Evolutionary conservation across 1,140 invertebrate species (phyloP).

Genomic region (Cephus cinctus): DNA sequence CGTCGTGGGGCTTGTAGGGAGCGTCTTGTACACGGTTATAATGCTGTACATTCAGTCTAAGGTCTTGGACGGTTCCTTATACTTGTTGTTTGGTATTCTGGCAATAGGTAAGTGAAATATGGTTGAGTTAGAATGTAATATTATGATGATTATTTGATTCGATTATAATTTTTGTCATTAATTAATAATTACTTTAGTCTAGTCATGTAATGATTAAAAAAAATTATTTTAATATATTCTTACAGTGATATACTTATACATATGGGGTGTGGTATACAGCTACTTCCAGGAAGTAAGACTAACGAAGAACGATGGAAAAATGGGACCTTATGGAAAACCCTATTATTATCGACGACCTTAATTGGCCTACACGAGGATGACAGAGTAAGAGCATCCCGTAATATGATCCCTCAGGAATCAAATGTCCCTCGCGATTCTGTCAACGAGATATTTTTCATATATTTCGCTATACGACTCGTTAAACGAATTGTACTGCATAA

Average conservation of each 20-base stretch:
- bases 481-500: no score
- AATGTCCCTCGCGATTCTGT: no score
- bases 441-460: no score
- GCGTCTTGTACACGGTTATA: conserved; percentile 73
- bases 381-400: no score
- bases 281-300: conserved; percentile 70
- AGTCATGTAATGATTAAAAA: conserved; percentile 10
- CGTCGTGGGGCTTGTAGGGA: conserved; percentile 70
- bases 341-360: conserved; percentile 48
- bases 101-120: conserved; percentile 58
- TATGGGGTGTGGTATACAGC: conserved; percentile 79
- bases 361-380: conserved; percentile 14
- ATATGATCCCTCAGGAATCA: no score
- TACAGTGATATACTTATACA: conserved; percentile 69
- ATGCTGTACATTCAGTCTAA: conserved; percentile 66
- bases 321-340: conserved; percentile 54
- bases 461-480: no score
- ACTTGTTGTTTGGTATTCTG: conserved; percentile 64
- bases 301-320: conserved; percentile 63
- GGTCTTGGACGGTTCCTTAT: conserved; percentile 59
- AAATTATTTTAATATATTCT: conserved; percentile 33
- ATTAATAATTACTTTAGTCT: conserved; percentile 16
- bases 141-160: no score
- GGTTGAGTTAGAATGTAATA: no score
- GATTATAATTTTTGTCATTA: no score